Percentiles rank a stretch among this genome's conserved stretches.
These are phyloP conservation scores for Archivesica marissinica DNA, from an alignment of 1,140 invertebrate genomes.

Conservation along the genomic window DNA sequence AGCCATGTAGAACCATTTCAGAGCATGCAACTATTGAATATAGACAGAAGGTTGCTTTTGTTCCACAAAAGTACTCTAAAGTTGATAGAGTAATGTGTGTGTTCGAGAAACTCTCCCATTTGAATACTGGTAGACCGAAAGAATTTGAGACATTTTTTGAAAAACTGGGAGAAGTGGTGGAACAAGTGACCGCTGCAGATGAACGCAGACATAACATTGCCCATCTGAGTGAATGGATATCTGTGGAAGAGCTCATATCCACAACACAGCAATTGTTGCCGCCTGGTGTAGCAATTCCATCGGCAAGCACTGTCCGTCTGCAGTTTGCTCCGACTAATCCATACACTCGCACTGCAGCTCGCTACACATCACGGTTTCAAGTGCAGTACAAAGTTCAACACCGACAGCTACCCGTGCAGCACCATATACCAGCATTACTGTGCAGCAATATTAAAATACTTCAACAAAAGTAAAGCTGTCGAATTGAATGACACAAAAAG, in stretches of 20 bases:
- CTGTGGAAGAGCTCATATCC: slow-evolving; percentile 58
- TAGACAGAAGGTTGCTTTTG: background rate
- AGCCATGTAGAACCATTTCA: slow-evolving; percentile 21
- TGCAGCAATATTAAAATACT: slow-evolving; percentile 60
- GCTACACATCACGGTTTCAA: slow-evolving; percentile 53
- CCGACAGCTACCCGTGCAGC: slow-evolving; percentile 43
- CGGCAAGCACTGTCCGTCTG: slow-evolving; percentile 62
- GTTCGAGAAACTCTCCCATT: slow-evolving; percentile 12
- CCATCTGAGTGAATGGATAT: slow-evolving; percentile 62
- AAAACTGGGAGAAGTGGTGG: slow-evolving; percentile 29
- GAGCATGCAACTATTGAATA: slow-evolving; percentile 29
- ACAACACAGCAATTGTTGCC: slow-evolving; percentile 38
- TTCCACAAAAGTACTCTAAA: background rate
- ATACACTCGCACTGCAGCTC: slow-evolving; percentile 49
- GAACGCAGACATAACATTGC: slow-evolving; percentile 55
- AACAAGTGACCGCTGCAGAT: slow-evolving; percentile 63
- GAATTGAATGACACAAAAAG: slow-evolving; percentile 50
- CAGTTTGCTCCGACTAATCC: slow-evolving; percentile 68
- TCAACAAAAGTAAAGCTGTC: slow-evolving; percentile 48
- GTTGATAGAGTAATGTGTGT: background rate
- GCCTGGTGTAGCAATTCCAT: slow-evolving; percentile 44
- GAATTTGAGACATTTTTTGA: slow-evolving; percentile 62
- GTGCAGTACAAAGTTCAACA: slow-evolving; percentile 69
- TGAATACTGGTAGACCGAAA: slow-evolving; percentile 60
- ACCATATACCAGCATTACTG: slow-evolving; percentile 67